Evolutionary conservation across 2,113 vertebrate genomes (phyloP).

Genomic region (Rhipidura dahli): DNA sequence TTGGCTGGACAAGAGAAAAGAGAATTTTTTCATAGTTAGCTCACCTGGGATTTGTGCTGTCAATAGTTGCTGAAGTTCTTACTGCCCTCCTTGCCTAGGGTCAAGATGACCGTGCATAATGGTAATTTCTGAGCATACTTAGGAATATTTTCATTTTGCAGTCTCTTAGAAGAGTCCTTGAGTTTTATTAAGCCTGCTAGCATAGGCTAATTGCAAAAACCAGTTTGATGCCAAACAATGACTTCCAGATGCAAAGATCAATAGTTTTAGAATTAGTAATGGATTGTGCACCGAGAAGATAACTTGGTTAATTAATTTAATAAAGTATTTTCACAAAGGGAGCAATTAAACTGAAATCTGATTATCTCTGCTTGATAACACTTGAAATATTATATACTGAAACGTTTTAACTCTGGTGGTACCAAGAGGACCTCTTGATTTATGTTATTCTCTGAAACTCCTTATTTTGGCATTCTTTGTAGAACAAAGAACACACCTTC

Average conservation of each 20-base stretch:
- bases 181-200: not conserved
- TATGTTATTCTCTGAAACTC: not conserved
- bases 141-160: not conserved
- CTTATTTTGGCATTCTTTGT: not conserved
- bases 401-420: not conserved
- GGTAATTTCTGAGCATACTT: not conserved
- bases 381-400: not conserved
- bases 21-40: not conserved
- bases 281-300: not conserved
- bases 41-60: not conserved
- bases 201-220: not conserved
- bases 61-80: not conserved
- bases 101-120: not conserved
- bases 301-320: slow-evolving; percentile 49
- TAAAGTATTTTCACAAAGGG: slow-evolving; percentile 18
- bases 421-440: not conserved
- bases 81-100: not conserved
- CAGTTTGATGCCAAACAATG: not conserved
- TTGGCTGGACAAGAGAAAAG: not conserved
- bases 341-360: slow-evolving; percentile 8
- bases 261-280: slow-evolving; percentile 42
- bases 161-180: slow-evolving; percentile 1
- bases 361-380: not conserved
- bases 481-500: not conserved
- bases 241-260: slow-evolving; percentile 23